phyloP scores from a whole-genome alignment of 2,888 invertebrate genomes.

The Chorisops tibialis region DNA sequence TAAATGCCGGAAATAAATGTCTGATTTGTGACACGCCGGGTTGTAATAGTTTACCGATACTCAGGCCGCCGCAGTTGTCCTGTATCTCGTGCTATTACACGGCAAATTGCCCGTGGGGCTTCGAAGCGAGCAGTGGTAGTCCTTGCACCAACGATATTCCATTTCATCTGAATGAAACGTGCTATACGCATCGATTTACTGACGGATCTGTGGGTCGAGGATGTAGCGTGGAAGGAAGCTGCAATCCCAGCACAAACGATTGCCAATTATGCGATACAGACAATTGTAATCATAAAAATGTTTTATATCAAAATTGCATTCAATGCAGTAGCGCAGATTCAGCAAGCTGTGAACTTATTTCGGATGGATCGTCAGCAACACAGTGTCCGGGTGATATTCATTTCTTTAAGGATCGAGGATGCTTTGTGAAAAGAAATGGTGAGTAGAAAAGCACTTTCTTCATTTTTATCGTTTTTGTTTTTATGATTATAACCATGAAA shows the following conservation, averaged over 20 bases:
- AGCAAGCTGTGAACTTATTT: neutral
- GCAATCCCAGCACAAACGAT: neutral
- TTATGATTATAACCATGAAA: no score
- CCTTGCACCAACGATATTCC: conserved; percentile 2
- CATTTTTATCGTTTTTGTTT: neutral
- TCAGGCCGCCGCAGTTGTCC: conserved; percentile 13
- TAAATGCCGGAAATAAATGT: conserved; percentile 38
- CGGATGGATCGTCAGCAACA: conserved; percentile 1
- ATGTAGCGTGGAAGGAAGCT: conserved; percentile 4
- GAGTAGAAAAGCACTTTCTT: neutral
- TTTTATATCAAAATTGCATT: conserved; percentile 6
- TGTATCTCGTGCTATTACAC: conserved; percentile 34
- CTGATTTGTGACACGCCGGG: conserved; percentile 38
- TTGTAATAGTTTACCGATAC: conserved; percentile 38
- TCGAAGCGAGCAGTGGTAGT: neutral
- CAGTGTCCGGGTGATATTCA: conserved; percentile 12
- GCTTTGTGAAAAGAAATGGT: conserved; percentile 35
- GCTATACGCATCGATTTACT: neutral
- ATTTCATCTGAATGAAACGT: conserved; percentile 6
- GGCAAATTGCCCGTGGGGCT: conserved; percentile 27
- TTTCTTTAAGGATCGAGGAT: conserved; percentile 33
- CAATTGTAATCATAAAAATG: conserved; percentile 14
- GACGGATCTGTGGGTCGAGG: conserved; percentile 9
- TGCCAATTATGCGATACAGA: conserved; percentile 3
- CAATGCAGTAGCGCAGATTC: conserved; percentile 6